Base-by-base conservation (phyloP, 2,797 vertebrate species). In the Urosaurus nigricauda region DNA sequence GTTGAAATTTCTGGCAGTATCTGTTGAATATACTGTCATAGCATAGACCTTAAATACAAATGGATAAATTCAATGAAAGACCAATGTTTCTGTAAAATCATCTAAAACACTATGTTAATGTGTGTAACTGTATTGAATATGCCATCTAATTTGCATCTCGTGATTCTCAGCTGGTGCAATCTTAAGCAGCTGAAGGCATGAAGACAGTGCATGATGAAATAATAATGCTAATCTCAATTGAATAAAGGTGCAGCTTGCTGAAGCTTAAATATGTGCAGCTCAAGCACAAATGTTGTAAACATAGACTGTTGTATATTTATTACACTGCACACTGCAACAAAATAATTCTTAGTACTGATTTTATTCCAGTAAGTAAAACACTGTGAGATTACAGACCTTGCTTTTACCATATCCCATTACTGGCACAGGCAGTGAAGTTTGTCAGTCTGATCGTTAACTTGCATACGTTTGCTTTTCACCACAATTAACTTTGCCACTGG, bases 21-120 rank as follows among this genome's bases (percentile, higher is more conserved):
- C 63, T 77, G 83, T 74, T 8, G 0, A 0, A 86, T 92, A 71
- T 60, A 6, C 86, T 86, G 13, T 84, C 79, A 21, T 80, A n/a
- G n/a, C n/a, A n/a, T 70, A 35, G 56, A 82, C 26, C 40, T 92
- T 14, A 0, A 0, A 63, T 84, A 88, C 90, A 79, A 82, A 9
- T 29, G 87, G 88, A 8, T 0, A 0, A 21, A 89, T 79, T 12
- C 80, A 29, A 19, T 53, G 2, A 0, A 6, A 37, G 87, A 32
- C 0, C 32, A 79, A 85, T 37, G 21, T 78, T 90, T 65, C 8
- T 92, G 65, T 87, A 83, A 93, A 1, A 53, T 75, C 65, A n/a
- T 51, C 73, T 87, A 17, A 37, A 90, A 32, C 13, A 92, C 19
- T 2, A 1, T n/a, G 19, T 0, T 3, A 88, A 63, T 24, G 3